Evolutionary conservation across 2,797 vertebrate genomes (phyloP), one percentile per base, ranked within the genome.

Genomic region (Liparis tanakae): DNA sequence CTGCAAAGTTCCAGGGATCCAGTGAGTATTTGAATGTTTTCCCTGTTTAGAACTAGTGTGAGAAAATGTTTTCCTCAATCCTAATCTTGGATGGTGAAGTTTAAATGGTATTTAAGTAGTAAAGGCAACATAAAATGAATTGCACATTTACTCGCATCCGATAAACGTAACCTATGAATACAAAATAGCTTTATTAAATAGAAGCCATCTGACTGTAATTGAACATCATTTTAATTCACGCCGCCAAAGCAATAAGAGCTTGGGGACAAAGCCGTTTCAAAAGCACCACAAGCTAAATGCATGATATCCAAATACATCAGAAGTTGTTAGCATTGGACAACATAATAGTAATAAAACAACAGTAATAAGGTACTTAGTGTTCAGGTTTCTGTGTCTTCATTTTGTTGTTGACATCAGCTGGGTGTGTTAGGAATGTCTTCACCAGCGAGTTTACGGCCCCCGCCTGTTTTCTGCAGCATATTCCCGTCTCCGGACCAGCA

Each of bases 401-500:
- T 61, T 65, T 8, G 30, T 50, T 55, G 18, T 18, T 6, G 10
- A 36, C 50, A 54, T 34, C 56, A 57, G 37, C 25, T 44, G 58
- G 55, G 33, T 34, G 20, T 34, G 7, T 63, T 36, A 4, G 46
- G 25, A 14, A 22, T 9, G 33, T 70, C 34, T n/a, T 48, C 7
- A 0, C 57, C 37, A 3, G 25, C 3, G 1, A 43, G 13, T 70
- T 85, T 51, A 71, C 44, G 41, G 34, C 58, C 44, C 6, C 15
- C 34, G 5, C 67, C 39, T 78, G 74, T 79, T 60, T 68, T 59
- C 76, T 70, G 62, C 79, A 99, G 98, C 93, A 98, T 98, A 82
- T 99, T 96, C 78, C 97, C 97, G 0, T 98, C 97, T 10, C 93
- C 95, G 0, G 98, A 99, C 85, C 96, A 97, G 94, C 97, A 98